phyloP scores from a whole-genome alignment of 2,797 vertebrate genomes.

The Scleropages formosus region DNA sequence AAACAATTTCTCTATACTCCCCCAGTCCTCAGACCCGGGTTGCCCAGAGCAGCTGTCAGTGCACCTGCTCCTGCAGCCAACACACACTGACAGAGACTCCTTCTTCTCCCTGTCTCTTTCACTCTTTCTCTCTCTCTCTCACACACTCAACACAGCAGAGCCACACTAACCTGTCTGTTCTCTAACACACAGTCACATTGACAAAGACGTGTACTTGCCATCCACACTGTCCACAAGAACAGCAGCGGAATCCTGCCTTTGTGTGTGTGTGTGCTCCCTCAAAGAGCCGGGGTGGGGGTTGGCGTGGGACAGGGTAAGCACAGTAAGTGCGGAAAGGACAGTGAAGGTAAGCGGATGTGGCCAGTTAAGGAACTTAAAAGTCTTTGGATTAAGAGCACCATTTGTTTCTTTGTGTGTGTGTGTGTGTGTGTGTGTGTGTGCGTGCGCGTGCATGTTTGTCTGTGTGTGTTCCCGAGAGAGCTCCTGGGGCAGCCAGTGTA shows the following conservation, averaged over 20 bases:
- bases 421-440: slow-evolving; percentile 18
- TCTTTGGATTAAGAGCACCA: slow-evolving; percentile 21
- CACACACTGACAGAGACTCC: slow-evolving; percentile 19
- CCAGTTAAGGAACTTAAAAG: slow-evolving; percentile 31
- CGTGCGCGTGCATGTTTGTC: slow-evolving; percentile 5
- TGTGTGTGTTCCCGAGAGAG: slow-evolving; percentile 5
- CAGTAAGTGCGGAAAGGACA: slow-evolving; percentile 17
- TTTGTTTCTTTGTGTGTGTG: slow-evolving; percentile 27
- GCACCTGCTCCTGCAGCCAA: slow-evolving; percentile 62
- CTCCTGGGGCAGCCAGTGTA: too few species aligned
- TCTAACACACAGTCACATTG: slow-evolving; percentile 33
- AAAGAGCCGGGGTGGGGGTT: slow-evolving; percentile 21
- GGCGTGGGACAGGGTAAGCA: background rate
- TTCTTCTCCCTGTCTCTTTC: slow-evolving; percentile 23
- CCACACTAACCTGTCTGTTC: slow-evolving; percentile 41
- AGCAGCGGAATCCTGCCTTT: slow-evolving; percentile 15
- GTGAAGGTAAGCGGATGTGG: slow-evolving; percentile 28
- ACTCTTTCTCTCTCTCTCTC: slow-evolving; percentile 32
- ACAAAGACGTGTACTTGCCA: background rate
- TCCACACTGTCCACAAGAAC: slow-evolving; percentile 15
- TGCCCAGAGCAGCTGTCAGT: slow-evolving; percentile 73
- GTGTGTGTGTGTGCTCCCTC: slow-evolving; percentile 28
- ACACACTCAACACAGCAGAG: slow-evolving; percentile 30
- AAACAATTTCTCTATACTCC: slow-evolving; percentile 19
- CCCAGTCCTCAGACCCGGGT: slow-evolving; percentile 57